Base-by-base conservation (phyloP, 2,113 vertebrate genomes). In the Neogale vison region DNA sequence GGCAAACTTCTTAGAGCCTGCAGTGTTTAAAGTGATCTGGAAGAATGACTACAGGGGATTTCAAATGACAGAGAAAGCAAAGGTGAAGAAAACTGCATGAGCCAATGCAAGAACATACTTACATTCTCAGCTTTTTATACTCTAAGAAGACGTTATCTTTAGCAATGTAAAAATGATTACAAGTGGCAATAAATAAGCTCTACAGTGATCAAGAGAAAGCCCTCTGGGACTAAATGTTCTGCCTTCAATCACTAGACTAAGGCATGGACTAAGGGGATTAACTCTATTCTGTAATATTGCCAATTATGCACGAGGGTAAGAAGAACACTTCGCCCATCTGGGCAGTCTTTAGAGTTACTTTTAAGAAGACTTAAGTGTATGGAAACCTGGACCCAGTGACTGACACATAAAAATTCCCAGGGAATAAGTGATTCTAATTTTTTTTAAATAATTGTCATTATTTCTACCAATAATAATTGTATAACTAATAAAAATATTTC, bases 71-170 rank as follows among this genome's bases (percentile, higher is more conserved):
- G 13, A 47, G 83, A 84, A 79, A 90, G 36, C n/a, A 93, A 76
- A 39, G 5, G 36, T 61, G 13, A 82, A 84, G 34, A 36, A 93
- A 86, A 71, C 42, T 39, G 24, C 29, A 61, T 52, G 29, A 81
- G 17, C 26, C 34, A 86, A 79, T 21, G 20, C 18, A 89, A 65
- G 18, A 84, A 65, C 18, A 74, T 18, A 57, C 77, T 92, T 52
- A 65, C 17, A 82, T n/a, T 59, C 65, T 84, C 63, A 86, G 15
- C 17, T 92, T 94, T 34, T 72, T 57, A 71, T 36, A 85, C 18
- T 74, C 57, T 81, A 50, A 84, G 21, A 93, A 65, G 67, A 82
- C 42, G 17, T 93, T 55, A 81, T 85, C 81, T 90, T 90, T 31
- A 90, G 20, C 13, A 45, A 82, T 74, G 45, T 42, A 42, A 92